These are phyloP conservation scores for Aphelocoma coerulescens DNA, from an alignment of 2,113 vertebrate species.

Conservation along the genomic window DNA sequence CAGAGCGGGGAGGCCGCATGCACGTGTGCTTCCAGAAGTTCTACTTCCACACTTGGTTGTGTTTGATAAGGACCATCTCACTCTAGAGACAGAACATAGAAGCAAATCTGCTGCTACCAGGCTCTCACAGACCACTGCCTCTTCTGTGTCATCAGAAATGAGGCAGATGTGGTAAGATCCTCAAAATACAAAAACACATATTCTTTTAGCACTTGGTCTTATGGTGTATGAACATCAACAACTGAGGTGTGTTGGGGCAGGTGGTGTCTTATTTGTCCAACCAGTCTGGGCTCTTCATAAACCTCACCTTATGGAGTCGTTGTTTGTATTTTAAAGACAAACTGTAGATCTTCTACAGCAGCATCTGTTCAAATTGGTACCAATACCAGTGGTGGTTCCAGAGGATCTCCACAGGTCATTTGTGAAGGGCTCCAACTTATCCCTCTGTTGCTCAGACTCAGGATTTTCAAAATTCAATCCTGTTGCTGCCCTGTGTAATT, in stretches of 20 bases:
- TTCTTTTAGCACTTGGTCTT: neutral
- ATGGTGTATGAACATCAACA: neutral
- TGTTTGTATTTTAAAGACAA: neutral
- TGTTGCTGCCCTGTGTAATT: neutral
- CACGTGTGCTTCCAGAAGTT: rapidly evolving
- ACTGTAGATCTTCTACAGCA: neutral
- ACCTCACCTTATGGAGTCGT: neutral
- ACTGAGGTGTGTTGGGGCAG: neutral
- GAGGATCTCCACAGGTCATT: neutral
- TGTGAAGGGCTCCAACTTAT: neutral
- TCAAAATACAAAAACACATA: neutral
- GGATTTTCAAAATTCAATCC: neutral
- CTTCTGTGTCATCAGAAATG: neutral
- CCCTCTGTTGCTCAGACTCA: neutral
- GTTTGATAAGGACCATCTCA: neutral
- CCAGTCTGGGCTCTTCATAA: neutral
- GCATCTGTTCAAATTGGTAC: neutral
- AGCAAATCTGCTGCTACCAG: neutral
- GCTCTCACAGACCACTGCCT: neutral
- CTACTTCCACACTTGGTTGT: neutral
- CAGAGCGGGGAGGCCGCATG: rapidly evolving
- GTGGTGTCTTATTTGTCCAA: neutral
- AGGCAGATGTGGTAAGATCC: neutral
- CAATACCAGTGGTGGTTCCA: neutral
- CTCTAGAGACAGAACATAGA: neutral